phyloP scores from a whole-genome alignment of 2,113 vertebrate species.

The Ictidomys tridecemlineatus region DNA sequence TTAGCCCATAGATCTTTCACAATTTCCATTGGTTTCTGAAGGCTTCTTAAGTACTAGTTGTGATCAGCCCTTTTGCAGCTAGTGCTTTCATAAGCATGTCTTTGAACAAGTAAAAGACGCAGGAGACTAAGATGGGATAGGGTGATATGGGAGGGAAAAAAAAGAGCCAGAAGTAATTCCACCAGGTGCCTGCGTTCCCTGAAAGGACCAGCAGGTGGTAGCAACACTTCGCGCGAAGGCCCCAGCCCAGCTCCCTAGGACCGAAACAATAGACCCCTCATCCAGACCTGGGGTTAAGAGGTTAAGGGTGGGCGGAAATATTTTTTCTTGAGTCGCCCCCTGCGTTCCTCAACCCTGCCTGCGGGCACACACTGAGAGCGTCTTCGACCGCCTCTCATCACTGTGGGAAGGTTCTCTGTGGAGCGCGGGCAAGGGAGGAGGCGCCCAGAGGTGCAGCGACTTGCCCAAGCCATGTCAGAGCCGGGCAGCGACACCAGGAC shows the following conservation, averaged over 20 bases:
- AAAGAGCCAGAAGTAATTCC: not conserved
- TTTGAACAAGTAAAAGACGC: not conserved
- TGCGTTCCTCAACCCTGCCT: not conserved
- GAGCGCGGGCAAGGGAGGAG: not conserved
- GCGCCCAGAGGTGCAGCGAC: slow-evolving; percentile 56
- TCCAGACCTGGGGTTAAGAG: not conserved
- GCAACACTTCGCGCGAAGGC: slow-evolving; percentile 57
- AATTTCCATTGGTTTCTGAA: slow-evolving; percentile 33
- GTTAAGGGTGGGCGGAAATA: not conserved
- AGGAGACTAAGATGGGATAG: not conserved
- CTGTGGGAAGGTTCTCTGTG: not conserved
- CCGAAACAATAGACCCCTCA: slow-evolving; percentile 72
- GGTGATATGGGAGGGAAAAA: fast-evolving
- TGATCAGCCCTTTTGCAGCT: not conserved
- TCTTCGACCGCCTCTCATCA: not conserved
- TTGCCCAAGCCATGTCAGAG: not conserved
- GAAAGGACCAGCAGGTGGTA: slow-evolving; percentile 77
- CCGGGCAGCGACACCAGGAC: not conserved
- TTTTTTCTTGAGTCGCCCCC: not conserved
- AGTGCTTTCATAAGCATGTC: not conserved
- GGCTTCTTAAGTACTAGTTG: slow-evolving; percentile 2
- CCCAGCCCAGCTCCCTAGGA: not conserved
- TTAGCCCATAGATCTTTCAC: slow-evolving; percentile 38
- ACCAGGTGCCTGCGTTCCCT: slow-evolving; percentile 39
- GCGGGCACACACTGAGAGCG: not conserved